Evolutionary conservation across 2,113 vertebrate species (phyloP).

Genomic region (Manacus vitellinus): DNA sequence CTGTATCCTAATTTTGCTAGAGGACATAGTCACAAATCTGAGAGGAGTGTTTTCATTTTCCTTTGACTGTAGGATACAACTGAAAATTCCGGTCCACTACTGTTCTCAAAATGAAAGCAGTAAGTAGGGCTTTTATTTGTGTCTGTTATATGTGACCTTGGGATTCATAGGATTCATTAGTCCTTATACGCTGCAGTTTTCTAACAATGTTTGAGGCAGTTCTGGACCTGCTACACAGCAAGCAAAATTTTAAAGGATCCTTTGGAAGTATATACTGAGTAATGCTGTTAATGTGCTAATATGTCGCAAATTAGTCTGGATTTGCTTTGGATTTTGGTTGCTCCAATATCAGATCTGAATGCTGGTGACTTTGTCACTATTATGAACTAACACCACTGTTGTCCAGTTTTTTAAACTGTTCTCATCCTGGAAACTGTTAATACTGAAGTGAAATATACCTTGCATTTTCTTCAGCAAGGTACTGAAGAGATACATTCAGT

Average conservation of each 20-base stretch:
- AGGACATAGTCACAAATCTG: neutral
- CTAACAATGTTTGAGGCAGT: neutral
- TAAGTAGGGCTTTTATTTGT: neutral
- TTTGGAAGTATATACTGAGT: neutral
- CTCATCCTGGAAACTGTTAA: neutral
- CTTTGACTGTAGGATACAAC: neutral
- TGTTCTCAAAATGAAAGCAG: neutral
- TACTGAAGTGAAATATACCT: neutral
- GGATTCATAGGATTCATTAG: neutral
- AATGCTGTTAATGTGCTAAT: neutral
- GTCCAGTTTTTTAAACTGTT: neutral
- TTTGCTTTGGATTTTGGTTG: neutral
- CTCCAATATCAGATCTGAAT: neutral
- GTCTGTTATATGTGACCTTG: neutral
- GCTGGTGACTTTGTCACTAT: neutral
- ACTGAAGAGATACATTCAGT: neutral
- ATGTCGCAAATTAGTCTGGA: accelerated
- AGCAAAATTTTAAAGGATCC: neutral
- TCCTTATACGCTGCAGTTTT: neutral
- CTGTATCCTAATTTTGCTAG: neutral
- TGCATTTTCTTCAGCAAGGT: neutral
- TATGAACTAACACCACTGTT: accelerated
- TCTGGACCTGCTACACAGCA: neutral
- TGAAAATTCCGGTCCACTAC: neutral
- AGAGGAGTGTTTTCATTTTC: neutral